These are phyloP conservation scores for Cynopterus brachyotis DNA, from an alignment of 2,113 vertebrate species.

Conservation along the genomic window DNA sequence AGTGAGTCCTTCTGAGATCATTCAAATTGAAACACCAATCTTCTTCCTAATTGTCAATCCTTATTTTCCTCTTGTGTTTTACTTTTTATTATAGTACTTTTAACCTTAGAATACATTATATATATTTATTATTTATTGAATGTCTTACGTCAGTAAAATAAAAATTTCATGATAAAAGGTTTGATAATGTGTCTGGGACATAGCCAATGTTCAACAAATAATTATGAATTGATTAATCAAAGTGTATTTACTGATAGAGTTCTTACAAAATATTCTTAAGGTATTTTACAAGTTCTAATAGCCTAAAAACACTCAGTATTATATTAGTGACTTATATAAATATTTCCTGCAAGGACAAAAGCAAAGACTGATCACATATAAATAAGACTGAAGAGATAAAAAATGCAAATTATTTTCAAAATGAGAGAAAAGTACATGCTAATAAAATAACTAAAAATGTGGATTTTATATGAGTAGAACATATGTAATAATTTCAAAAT, in stretches of 20 bases:
- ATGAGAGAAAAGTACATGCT: not conserved
- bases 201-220: not conserved
- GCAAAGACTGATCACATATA: not conserved
- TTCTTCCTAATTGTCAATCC: not conserved
- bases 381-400: not conserved
- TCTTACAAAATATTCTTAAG: not conserved
- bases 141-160: not conserved
- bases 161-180: not conserved
- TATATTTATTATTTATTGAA: not conserved
- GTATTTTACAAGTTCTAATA: not conserved
- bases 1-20: not conserved
- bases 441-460: not conserved
- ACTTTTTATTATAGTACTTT: not conserved
- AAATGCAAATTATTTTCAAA: slow-evolving; percentile 9
- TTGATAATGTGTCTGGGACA: not conserved
- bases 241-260: not conserved
- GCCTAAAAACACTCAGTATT: not conserved
- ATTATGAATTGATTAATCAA: not conserved
- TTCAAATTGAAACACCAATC: not conserved
- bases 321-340: not conserved
- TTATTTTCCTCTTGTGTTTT: not conserved
- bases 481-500: not conserved
- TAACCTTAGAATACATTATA: not conserved
- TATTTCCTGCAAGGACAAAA: not conserved
- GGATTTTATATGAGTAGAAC: not conserved